Evolutionary conservation across 2,888 invertebrate genomes (phyloP), one percentile per base, ranked within the genome.

Genomic region (Acanthosepion esculentum): DNA sequence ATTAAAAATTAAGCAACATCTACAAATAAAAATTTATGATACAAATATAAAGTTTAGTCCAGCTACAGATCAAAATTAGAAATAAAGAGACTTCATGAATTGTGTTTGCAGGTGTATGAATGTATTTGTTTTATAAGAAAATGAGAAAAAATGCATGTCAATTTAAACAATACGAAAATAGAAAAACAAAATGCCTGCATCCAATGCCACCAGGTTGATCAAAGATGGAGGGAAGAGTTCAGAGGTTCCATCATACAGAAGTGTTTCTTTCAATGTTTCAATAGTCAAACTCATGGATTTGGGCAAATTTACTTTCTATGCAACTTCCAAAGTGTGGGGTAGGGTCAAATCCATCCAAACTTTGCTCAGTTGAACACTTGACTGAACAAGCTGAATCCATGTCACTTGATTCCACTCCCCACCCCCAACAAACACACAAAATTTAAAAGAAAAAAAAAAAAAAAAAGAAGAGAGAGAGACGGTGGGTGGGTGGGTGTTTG

Each of bases 141-240:
- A 78, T 7, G 15, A 78, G 3, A 23, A n/a, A 78, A 78, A n/a
- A 15, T 33, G n/a, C 33, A 78, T n/a, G n/a, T 78, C n/a, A 78
- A 78, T n/a, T 78, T 78, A 78, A 78, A 78, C 78, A 78, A 78
- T 78, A n/a, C n/a, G 64, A 78, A 33, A 78, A 78, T n/a, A 78
- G 15, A 78, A 78, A 78, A 15, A 78, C n/a, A n/a, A 78, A 78
- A 78, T 78, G 78, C 33, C 78, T 78, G 78, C 78, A n/a, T 78
- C 78, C 78, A 78, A 78, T 78, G 78, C 78, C 78, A 78, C 78
- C 78, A 78, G 78, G 78, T 78, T 78, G 78, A 78, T 78, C 7
- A 78, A 78, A 15, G 78, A 78, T 78, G 78, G 78, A 78, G n/a
- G 78, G n/a, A 78, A 78, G n/a, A 78, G n/a, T 78, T 33, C n/a